A percentile compares a stretch with the other conserved stretches of the same genome.
phyloP scores from a whole-genome alignment of 1,140 invertebrate species.

The Lasaia peninsularis region DNA sequence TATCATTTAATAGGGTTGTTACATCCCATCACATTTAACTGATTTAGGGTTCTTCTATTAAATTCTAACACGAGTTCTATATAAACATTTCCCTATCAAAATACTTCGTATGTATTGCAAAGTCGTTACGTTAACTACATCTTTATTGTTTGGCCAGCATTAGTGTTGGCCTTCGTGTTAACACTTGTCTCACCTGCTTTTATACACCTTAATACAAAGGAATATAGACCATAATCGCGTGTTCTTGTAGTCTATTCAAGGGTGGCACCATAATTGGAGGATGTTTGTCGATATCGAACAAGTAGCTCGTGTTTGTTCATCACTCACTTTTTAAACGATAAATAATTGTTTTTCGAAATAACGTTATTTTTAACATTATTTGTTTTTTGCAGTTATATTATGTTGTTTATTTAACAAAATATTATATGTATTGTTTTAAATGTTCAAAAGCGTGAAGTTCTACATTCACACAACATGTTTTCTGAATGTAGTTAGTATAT shows the following conservation, averaged over 20 bases:
- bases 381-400: not conserved
- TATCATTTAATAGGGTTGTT: no score
- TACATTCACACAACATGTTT: no score
- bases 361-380: not conserved
- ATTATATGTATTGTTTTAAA: not conserved
- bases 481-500: no score
- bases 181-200: not conserved
- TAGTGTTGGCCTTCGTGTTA: constrained; percentile 2
- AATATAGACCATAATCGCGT: not conserved
- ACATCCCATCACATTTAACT: no score
- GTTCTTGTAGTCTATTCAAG: not conserved
- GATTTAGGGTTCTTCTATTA: no score
- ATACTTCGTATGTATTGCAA: constrained; percentile 3
- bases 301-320: constrained; percentile 8
- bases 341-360: constrained; percentile 6
- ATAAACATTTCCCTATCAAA: not conserved
- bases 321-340: constrained; percentile 14
- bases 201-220: not conserved
- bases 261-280: constrained; percentile 14
- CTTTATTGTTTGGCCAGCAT: constrained; percentile 10
- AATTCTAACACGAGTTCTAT: no score
- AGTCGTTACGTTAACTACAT: constrained; percentile 11
- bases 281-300: constrained; percentile 15
- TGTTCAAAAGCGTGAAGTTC: not conserved
- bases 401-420: not conserved